Conservation (phyloP, 2,113 vertebrate genomes). For the Haplochromis burtoni region DNA sequence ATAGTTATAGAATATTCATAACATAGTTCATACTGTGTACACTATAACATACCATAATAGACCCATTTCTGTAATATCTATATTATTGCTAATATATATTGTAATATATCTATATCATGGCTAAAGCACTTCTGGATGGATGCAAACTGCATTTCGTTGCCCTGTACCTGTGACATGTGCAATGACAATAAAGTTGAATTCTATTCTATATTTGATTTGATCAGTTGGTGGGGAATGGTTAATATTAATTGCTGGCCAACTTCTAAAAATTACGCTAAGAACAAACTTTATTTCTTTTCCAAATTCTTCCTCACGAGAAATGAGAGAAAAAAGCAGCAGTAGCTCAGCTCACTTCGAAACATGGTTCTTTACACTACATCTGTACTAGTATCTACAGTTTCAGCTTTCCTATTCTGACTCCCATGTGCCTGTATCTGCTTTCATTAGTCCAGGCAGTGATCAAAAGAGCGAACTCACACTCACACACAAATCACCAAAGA, state of each 20-base stretch:
- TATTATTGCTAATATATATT: neutral
- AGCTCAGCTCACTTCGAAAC: slow-evolving; percentile 5
- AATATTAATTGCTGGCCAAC: neutral
- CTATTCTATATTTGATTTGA: neutral
- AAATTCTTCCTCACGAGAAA: neutral
- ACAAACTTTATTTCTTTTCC: neutral
- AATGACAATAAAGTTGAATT: neutral
- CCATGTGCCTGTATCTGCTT: slow-evolving; percentile 34
- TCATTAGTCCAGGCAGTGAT: slow-evolving; percentile 54
- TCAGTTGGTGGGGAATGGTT: neutral
- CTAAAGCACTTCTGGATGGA: neutral
- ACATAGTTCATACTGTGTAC: rapidly evolving
- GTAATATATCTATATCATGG: neutral
- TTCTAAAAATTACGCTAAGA: neutral
- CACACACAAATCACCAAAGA: slow-evolving; percentile 36
- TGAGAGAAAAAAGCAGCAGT: neutral
- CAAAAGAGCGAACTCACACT: slow-evolving; percentile 53
- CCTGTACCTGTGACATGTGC: neutral
- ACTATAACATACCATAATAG: neutral
- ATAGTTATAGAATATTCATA: neutral
- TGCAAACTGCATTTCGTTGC: neutral
- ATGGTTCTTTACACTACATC: neutral
- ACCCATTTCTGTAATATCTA: neutral
- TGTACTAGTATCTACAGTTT: neutral
- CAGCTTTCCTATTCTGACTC: slow-evolving; percentile 5